Base-by-base conservation (phyloP, 2,888 invertebrate species). In the Diachrysia chrysitis region DNA sequence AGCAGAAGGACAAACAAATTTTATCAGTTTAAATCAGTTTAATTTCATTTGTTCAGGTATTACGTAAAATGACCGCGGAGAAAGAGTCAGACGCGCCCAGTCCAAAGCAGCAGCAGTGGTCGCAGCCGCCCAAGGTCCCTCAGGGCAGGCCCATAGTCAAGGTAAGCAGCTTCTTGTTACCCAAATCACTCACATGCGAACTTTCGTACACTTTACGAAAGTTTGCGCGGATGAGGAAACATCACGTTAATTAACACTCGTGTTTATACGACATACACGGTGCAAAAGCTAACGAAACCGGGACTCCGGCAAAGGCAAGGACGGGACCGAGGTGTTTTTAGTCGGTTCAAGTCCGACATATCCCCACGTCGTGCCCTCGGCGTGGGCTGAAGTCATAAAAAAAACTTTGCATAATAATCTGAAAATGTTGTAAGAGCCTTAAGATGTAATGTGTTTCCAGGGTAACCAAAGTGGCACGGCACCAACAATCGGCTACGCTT, bases 41-140 rank as follows among this genome's bases (percentile, higher is more conserved):
- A n/a, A n/a, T 42, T n/a, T 4, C 4, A 2, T 62, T 60, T 67
- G 37, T 67, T 16, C 83, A 96, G 95, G 95, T 99, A 72, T 96
- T 99, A 86, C 96, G 98, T 73, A 99, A 99, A 95, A 98, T 99
- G 98, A 98, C 98, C 7, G 98, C 98, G 1, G 98, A 98, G 83
- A 98, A 98, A 89, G 98, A 98, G 80, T 96, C 96, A 23, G 97
- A 97, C 21, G 87, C 95, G 82, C 95, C 88, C 53, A 92, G 91
- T 83, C 91, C 93, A 23, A 93, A 92, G 82, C 89, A 87, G 75
- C 88, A 90, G 81, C 90, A 91, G 80, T 93, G 94, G 93, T 85
- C 87, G 71, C 91, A 91, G 74, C 91, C 91, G 53, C 87, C 85
- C 59, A 93, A 94, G 82, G 86, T 94, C 87, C 95, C 94, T 51